phyloP scores from a whole-genome alignment of 2,888 invertebrate genomes.

The Proisotoma minuta region DNA sequence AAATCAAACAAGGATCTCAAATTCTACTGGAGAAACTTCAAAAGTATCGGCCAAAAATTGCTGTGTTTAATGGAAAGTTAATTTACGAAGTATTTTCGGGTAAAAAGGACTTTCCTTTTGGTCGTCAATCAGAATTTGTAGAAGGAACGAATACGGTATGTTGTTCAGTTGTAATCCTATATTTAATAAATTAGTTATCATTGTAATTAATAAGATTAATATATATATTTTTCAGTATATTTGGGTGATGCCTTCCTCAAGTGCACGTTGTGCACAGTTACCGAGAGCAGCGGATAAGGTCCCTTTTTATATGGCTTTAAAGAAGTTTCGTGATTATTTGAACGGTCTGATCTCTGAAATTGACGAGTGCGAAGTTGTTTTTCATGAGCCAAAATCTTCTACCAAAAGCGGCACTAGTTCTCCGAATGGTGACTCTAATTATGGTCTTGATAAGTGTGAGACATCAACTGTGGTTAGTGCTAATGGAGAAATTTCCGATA shows the following conservation, averaged over 20 bases:
- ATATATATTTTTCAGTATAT: constrained; percentile 66
- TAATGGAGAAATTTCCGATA: constrained; percentile 17
- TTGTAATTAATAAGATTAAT: not conserved
- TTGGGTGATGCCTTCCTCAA: constrained; percentile 99
- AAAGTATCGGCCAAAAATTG: constrained; percentile 90
- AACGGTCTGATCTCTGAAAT: constrained; percentile 79
- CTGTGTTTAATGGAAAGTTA: constrained; percentile 96
- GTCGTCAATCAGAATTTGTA: constrained; percentile 87
- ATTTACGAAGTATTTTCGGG: constrained; percentile 97
- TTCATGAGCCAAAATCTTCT: constrained; percentile 57
- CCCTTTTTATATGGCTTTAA: constrained; percentile 91
- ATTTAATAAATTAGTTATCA: not conserved
- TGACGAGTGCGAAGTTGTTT: constrained; percentile 82
- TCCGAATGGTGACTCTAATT: constrained; percentile 9
- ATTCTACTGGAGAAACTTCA: constrained; percentile 82
- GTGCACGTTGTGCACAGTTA: constrained; percentile 91
- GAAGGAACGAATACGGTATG: constrained; percentile 91
- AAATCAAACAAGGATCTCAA: constrained; percentile 87
- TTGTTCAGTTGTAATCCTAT: constrained; percentile 42
- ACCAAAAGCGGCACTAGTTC: constrained; percentile 17
- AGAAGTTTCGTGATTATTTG: constrained; percentile 90
- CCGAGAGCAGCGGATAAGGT: constrained; percentile 98
- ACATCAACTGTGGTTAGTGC: constrained; percentile 23
- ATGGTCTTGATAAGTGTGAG: constrained; percentile 23
- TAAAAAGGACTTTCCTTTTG: constrained; percentile 94